Evolutionary conservation across 2,113 vertebrate species (phyloP), one percentile per base, ranked within the genome.

Genomic region (Chaetodon auriga): DNA sequence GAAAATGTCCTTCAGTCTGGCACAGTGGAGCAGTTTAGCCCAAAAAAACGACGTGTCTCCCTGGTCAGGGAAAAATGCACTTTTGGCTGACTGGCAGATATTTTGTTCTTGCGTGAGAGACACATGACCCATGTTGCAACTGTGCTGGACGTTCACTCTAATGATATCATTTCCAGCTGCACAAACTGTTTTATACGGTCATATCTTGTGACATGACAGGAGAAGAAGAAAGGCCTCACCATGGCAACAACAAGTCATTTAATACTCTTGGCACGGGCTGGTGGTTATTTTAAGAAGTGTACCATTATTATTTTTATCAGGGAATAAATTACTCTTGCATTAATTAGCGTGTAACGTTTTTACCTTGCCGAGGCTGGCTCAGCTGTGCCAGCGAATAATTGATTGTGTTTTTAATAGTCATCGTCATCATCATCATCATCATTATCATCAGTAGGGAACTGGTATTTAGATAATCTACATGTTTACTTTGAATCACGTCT

Each of bases 181-280:
- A 78, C 64, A 4, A 81, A 82, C 63, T 66, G 60, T 75, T 84
- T 78, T 16, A 81, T 46, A 48, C 7, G 46, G 38, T 51, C 23
- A 58, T 49, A 72, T 73, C 13, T 75, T 35, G 46, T 76, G 64
- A 83, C 73, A 75, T 75, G 64, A 87, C 63, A 83, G 58, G 15
- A 57, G 30, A 82, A 61, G 48, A 61, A 58, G 48, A 46, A 82
- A 77, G 43, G 46, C 49, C 74, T 89, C 86, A 87, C 89, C 83
- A 90, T 91, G 85, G 90, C 72, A 91, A 89, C 84, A 87, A 79
- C 78, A 81, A 84, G 53, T 69, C 62, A 79, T 82, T 76, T 79
- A 74, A 77, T 81, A 68, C 54, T 57, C 66, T 16, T 36, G 55
- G 53, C 54, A 9, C 16, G 77, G 23, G 45, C 58, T 75, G 82